Evolutionary conservation across 2,888 invertebrate genomes (phyloP).

Genomic region (Agonopterix heracliana): DNA sequence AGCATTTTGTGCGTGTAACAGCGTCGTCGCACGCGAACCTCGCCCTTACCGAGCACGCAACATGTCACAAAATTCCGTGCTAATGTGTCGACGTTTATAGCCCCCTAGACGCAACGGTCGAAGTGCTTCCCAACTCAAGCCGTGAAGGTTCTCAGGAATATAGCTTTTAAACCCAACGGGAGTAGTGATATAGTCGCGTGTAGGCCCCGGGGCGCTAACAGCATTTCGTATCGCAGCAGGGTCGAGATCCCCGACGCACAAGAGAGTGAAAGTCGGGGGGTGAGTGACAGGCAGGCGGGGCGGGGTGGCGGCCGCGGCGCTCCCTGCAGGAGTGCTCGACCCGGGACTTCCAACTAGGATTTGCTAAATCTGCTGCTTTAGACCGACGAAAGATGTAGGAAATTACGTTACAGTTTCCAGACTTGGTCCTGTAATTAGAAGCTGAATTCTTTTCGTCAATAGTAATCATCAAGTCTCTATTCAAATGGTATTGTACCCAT

Average conservation of each 20-base stretch:
- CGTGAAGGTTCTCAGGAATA: conserved; percentile 36
- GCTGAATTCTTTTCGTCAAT: too few species aligned
- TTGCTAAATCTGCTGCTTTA: conserved; percentile 71
- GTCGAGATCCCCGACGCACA: conserved; percentile 68
- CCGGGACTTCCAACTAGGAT: conserved; percentile 68
- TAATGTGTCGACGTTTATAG: conserved; percentile 48
- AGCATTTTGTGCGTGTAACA: conserved; percentile 48
- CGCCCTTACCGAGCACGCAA: conserved; percentile 31
- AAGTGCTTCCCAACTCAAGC: conserved; percentile 65
- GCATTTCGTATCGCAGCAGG: conserved; percentile 42
- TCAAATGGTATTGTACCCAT: too few species aligned
- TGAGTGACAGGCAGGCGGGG: conserved; percentile 55
- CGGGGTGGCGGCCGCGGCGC: conserved; percentile 37
- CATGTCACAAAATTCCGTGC: conserved; percentile 45
- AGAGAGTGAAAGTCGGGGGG: conserved; percentile 69
- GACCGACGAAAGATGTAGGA: conserved; percentile 17
- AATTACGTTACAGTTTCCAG: neutral
- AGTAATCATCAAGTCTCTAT: too few species aligned
- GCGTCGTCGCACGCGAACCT: conserved; percentile 32
- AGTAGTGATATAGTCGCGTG: conserved; percentile 34
- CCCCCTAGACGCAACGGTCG: conserved; percentile 63
- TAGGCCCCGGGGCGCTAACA: conserved; percentile 33
- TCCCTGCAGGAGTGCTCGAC: conserved; percentile 69
- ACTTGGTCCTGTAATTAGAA: too few species aligned
- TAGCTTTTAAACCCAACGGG: conserved; percentile 32